These are phyloP conservation scores for Rhinoderma darwinii DNA, from an alignment of 2,113 vertebrate species.

Conservation along the genomic window DNA sequence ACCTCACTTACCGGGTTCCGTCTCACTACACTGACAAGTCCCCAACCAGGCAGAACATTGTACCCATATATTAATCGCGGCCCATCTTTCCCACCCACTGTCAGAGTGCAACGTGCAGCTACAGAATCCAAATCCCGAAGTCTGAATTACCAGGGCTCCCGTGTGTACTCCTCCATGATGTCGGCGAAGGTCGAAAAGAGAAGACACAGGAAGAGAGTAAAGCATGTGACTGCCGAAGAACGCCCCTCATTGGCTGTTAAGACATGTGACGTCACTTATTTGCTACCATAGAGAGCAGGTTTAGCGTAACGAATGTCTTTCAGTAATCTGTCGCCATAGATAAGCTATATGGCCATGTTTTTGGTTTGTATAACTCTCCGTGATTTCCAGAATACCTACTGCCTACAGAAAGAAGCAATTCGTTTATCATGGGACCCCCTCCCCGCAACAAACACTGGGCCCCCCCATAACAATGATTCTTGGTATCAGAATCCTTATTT, in stretches of 20 bases:
- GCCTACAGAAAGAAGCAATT: too few species aligned
- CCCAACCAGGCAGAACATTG: background rate
- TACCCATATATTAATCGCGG: background rate
- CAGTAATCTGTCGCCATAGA: background rate
- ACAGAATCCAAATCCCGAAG: background rate
- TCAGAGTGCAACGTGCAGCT: background rate
- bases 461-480: too few species aligned
- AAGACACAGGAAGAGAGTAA: conserved; percentile 11
- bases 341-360: background rate
- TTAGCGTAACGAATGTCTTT: background rate
- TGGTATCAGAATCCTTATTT: too few species aligned
- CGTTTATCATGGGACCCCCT: too few species aligned
- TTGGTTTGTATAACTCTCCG: background rate
- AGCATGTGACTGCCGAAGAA: background rate
- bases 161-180: conserved; percentile 87
- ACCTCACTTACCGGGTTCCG: too few species aligned
- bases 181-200: conserved; percentile 51
- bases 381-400: too few species aligned
- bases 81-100: background rate
- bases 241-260: background rate
- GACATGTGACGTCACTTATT: background rate
- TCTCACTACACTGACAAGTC: background rate
- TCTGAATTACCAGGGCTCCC: conserved; percentile 83
- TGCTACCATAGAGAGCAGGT: background rate
- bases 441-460: too few species aligned